phyloP scores from a whole-genome alignment of 2,113 vertebrate species.

The Onychostruthus taczanowskii region DNA sequence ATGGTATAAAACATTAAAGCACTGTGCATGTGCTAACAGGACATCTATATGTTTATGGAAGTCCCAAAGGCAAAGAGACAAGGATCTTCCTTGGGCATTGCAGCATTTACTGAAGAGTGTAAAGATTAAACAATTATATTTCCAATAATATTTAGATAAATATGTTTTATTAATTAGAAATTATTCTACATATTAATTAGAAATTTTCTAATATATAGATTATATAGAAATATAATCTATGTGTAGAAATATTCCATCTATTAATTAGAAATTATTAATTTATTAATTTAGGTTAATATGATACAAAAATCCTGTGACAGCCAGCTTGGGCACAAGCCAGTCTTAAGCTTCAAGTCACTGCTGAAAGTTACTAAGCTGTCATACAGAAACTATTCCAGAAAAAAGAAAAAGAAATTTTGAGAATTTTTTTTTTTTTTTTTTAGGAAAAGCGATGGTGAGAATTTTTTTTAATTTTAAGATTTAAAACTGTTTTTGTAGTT shows the following conservation, averaged over 20 bases:
- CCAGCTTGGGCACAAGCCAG: not conserved
- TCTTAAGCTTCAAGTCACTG: not conserved
- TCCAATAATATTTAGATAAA: not conserved
- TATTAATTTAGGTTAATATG: too few species aligned
- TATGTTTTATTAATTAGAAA: not conserved
- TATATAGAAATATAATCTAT: too few species aligned
- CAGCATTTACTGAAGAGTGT: not conserved
- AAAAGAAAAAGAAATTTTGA: not conserved
- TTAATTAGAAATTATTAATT: too few species aligned
- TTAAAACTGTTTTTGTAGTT: not conserved
- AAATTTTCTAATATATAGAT: too few species aligned
- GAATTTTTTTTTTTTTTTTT: not conserved
- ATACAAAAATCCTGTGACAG: not conserved
- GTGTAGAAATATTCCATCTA: too few species aligned
- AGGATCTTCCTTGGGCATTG: not conserved
- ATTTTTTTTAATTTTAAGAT: not conserved
- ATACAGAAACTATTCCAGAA: not conserved
- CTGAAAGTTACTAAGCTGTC: not conserved
- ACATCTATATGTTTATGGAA: not conserved
- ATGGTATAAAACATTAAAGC: not conserved
- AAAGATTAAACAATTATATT: not conserved
- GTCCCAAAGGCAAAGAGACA: not conserved
- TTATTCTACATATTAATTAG: too few species aligned
- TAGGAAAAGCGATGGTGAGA: too few species aligned
- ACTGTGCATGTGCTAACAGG: not conserved